A percentile compares a stretch with the other conserved stretches of the same genome.
These are phyloP conservation scores for Machimus atricapillus DNA, from an alignment of 2,888 invertebrate species.

Conservation along the genomic window DNA sequence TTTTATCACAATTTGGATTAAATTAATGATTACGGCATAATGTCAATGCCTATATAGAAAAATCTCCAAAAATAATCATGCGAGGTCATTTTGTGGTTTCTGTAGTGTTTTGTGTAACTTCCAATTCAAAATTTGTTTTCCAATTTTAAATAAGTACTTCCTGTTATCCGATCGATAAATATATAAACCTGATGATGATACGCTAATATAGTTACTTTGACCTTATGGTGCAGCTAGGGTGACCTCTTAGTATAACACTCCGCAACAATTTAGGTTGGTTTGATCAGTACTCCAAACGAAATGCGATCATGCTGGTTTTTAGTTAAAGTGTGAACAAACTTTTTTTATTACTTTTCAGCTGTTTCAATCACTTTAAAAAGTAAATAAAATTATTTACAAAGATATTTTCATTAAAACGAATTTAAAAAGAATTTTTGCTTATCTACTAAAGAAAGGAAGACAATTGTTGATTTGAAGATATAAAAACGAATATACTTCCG, in stretches of 20 bases:
- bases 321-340: too few species aligned
- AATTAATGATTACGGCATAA: not conserved
- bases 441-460: not conserved
- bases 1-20: not conserved
- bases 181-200: too few species aligned
- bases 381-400: not conserved
- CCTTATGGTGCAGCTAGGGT: too few species aligned
- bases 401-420: not conserved
- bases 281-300: too few species aligned
- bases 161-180: too few species aligned
- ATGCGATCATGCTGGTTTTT: not conserved
- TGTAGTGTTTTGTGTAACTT: too few species aligned
- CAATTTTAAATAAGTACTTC: too few species aligned
- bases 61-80: not conserved
- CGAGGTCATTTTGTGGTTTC: too few species aligned
- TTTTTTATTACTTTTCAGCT: not conserved
- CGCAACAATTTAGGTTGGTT: too few species aligned
- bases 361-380: not conserved
- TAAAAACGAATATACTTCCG: not conserved
- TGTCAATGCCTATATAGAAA: not conserved
- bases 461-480: not conserved
- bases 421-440: not conserved
- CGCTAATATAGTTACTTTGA: too few species aligned
- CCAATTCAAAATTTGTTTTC: too few species aligned
- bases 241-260: too few species aligned